Evolutionary conservation across 2,797 vertebrate species (phyloP), one percentile per base, ranked within the genome.

Genomic region (Xenops minutus): DNA sequence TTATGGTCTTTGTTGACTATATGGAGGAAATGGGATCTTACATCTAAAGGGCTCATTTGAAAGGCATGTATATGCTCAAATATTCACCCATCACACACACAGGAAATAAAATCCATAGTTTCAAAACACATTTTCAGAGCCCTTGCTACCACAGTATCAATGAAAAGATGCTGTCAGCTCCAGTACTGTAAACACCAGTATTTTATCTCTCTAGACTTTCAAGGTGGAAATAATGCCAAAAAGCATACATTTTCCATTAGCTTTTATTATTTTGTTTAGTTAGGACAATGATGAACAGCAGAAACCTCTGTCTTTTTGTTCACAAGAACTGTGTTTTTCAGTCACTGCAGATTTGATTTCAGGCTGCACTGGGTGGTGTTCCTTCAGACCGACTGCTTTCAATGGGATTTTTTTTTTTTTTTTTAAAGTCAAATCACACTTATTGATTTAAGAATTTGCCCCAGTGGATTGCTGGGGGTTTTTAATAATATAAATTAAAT

Each of bases 21-120:
- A 93, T 69, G 88, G 74, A 96, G 93, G 92, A 97, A 96, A 95
- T 83, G 91, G 89, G 95, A 96, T 94, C 91, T 91, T 58, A 92
- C 85, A 95, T 95, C 93, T 96, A 86, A 90, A 82, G 71, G 74
- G 59, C 69, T 94, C 63, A 76, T 92, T 95, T 94, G 94, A 88
- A 96, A 96, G 93, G 84, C 67, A 84, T 83, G 79, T 94, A 89
- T 85, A 91, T 68, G 80, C 74, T 93, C 92, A 88, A 94, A 88
- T 86, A 84, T 81, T 95, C 96, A 95, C 80, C 86, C 76, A 84
- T 95, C 79, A 88, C 92, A 96, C 72, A 93, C 63, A 43, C 0
- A 55, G 69, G 71, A 73, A 90, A 69, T 67, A 89, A 93, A 93
- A 94, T 85, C 89, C 30, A 36, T 73, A 59, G 80, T 87, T 68